Evolutionary conservation across 2,113 vertebrate species (phyloP).

Genomic region (Centropus unirufus): DNA sequence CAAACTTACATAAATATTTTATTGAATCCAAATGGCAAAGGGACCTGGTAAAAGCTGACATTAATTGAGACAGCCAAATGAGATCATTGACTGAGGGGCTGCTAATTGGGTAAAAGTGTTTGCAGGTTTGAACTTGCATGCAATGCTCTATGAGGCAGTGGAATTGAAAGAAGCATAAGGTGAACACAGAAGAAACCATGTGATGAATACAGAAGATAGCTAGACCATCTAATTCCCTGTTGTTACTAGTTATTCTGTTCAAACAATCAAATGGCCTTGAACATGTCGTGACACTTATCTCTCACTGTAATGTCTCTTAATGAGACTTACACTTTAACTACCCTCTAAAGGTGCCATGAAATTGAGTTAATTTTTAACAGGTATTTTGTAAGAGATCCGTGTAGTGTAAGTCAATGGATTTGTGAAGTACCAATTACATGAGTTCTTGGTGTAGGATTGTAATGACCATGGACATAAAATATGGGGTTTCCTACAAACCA

Average conservation of each 20-base stretch:
- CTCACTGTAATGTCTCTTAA: neutral
- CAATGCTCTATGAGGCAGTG: neutral
- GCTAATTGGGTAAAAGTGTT: conserved; percentile 36
- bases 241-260: neutral
- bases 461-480: neutral
- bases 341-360: neutral
- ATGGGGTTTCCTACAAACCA: neutral
- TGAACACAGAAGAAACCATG: neutral
- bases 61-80: conserved; percentile 16
- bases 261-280: neutral
- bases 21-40: conserved; percentile 22
- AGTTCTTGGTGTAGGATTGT: neutral
- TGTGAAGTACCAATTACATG: neutral
- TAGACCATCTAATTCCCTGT: neutral
- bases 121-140: neutral
- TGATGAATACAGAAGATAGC: neutral
- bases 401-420: neutral
- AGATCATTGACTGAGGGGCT: conserved; percentile 12
- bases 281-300: neutral
- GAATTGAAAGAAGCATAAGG: neutral
- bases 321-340: conserved; percentile 36
- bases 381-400: neutral
- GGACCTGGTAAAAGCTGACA: neutral
- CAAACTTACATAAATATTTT: conserved; percentile 16
- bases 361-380: conserved; percentile 31